Base-by-base conservation (phyloP, 2,113 vertebrate species). In the Egretta garzetta region DNA sequence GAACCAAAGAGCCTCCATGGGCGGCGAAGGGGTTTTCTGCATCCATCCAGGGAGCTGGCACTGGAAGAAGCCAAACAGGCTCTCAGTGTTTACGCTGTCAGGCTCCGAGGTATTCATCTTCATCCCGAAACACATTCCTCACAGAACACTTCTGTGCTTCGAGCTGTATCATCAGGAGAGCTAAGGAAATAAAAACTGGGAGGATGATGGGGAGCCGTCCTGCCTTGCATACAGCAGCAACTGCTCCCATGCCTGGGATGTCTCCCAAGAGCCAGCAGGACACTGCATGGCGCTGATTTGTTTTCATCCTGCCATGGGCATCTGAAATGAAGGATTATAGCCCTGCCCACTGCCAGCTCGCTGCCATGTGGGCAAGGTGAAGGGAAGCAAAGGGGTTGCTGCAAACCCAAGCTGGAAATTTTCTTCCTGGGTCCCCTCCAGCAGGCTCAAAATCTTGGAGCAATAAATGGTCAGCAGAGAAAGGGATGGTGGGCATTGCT, bases 71-170 rank as follows among this genome's bases (percentile, higher is more conserved):
- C 88, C 92, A 94, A 96, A 88, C 75, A 86, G 67, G 45, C 82
- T 96, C 85, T 70, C 49, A 93, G 59, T 95, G 97, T 97, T 97
- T 97, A 97, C 0, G 2, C 72, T 96, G 92, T 93, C 58, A 70
- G 75, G 53, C 93, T 80, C 27, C 0, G 17, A 88, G 58, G 79
- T 80, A 97, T 97, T 80, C 41, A 63, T 97, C 96, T 97, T 97
- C 96, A 94, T 97, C 95, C 72, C 6, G 1, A 95, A 95, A 97
- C 97, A 97, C 97, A 90, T 97, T 97, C 96, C 85, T 95, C 90
- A 83, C 55, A 50, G 81, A 95, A 43, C 95, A 92, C n/a, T 96
- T 91, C 79, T 77, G 72, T 73, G 67, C 68, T 86, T 93, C 90
- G 59, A 50, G 24, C 55, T 66, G 71, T 83, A 59, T 35, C 92